A percentile compares a stretch with the other conserved stretches of the same genome.
phyloP scores from a whole-genome alignment of 2,113 vertebrate genomes.

The Solenodon paradoxus region DNA sequence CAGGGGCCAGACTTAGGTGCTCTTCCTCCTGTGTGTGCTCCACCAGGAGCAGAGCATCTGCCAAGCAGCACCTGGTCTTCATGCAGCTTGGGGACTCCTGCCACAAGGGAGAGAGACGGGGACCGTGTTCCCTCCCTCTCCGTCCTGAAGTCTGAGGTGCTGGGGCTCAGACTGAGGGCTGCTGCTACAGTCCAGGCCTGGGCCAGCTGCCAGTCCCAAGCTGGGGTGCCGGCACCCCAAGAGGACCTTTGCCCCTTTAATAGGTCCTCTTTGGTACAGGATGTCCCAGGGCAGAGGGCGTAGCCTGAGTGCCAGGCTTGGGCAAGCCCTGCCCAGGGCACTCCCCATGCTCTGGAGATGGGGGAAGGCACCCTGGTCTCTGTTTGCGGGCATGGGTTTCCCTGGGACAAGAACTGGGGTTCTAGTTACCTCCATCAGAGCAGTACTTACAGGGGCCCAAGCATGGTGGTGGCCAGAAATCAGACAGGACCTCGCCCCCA shows the following conservation, averaged over 20 bases:
- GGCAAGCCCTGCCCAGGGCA: slow-evolving; percentile 64
- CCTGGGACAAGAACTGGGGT: background rate
- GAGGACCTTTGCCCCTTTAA: slow-evolving; percentile 75
- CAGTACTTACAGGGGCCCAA: background rate
- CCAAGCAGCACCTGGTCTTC: fast-evolving
- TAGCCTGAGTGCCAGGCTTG: slow-evolving; percentile 56
- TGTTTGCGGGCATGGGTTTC: background rate
- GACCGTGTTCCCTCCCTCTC: background rate
- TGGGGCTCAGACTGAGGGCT: background rate
- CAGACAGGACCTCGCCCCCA: too few relatives aligned
- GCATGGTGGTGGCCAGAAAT: background rate
- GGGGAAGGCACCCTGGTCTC: background rate
- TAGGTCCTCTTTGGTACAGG: slow-evolving; percentile 69
- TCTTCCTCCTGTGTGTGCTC: background rate
- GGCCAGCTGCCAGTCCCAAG: slow-evolving; percentile 61
- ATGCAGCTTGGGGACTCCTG: background rate
- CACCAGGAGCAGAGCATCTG: background rate
- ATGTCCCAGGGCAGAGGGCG: slow-evolving; percentile 69
- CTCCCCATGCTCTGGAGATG: slow-evolving; percentile 36
- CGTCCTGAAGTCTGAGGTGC: background rate
- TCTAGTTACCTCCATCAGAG: background rate
- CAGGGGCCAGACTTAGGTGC: background rate
- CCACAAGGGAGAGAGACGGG: background rate
- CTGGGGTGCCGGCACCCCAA: slow-evolving; percentile 52
- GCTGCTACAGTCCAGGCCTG: background rate